Base-by-base conservation (phyloP, 1,140 invertebrate genomes). In the Chrysopa pallens region DNA sequence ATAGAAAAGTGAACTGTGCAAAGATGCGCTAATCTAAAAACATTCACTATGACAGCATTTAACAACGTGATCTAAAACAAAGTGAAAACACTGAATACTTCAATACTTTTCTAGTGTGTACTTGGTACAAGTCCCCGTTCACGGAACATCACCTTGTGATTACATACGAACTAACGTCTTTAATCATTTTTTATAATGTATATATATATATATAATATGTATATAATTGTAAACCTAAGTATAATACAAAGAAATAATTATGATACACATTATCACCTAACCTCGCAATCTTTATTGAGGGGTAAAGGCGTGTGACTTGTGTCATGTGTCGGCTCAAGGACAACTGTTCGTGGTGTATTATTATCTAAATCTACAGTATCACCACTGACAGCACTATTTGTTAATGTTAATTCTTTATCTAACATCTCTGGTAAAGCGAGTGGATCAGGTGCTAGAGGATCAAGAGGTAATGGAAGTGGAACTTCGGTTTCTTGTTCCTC, bases 251-350 rank as follows among this genome's bases (percentile, higher is more conserved):
- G 29, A 43, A 46, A 44, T 35, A 45, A 48, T 45, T 44, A 49
- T 46, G 43, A 46, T 56, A 57, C 56, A 57, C 54, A 46, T 72
- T 79, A 83, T 85, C 80, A 84, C 74, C 81, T 84, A 72, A 84
- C 80, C 70, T 84, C 78, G 68, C 80, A 82, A 66, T 80, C 78
- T 71, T 84, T 80, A 57, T 74, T 78, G 52, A 77, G 67, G 54
- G 75, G 64, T 49, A 75, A 62, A 49, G 78, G 60, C 49, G 13
- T 46, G 40, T 37, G 54, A 43, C 7, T 45, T 39, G 14, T 39
- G 38, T 54, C 51, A 38, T 58, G 45, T 38, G 60, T 56, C 43
- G 51, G 54, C 42, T 58, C 55, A 33, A 54, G 46, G 13, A 52
- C 52, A 39, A 54, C 45, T 42, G 52, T 48, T 47, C 51, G 48